Evolutionary conservation across 1,140 invertebrate species (phyloP).

Genomic region (Nebria ingens): DNA sequence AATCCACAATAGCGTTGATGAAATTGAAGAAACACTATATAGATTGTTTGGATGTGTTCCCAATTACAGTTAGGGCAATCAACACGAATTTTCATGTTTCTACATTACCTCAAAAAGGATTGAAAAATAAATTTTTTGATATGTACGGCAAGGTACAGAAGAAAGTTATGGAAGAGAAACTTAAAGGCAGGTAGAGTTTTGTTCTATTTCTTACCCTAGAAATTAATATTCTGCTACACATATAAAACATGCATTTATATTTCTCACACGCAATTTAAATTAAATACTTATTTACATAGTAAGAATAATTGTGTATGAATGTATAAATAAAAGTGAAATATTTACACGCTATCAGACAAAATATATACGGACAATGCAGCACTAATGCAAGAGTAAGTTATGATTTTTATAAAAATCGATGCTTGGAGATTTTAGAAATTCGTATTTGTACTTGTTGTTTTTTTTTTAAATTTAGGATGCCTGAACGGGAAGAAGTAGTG

Average conservation of each 20-base stretch:
- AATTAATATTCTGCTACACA: too few species aligned
- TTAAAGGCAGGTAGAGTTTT: conserved; percentile 37
- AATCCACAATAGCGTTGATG: conserved; percentile 51
- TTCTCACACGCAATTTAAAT: too few species aligned
- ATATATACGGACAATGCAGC: background rate
- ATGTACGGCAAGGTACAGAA: conserved; percentile 43
- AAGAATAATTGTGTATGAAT: too few species aligned
- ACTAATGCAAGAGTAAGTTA: background rate
- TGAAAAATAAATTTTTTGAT: conserved; percentile 44
- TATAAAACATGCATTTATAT: too few species aligned
- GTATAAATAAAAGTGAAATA: too few species aligned
- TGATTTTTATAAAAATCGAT: conserved; percentile 16
- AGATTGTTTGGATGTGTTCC: conserved; percentile 51
- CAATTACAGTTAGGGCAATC: conserved; percentile 49
- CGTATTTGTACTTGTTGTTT: background rate
- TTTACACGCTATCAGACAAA: background rate
- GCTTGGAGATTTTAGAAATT: conserved; percentile 14
- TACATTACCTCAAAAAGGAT: conserved; percentile 49
- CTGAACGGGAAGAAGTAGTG: background rate
- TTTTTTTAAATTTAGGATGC: background rate
- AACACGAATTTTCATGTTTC: conserved; percentile 39
- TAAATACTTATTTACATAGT: too few species aligned
- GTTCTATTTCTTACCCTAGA: too few species aligned
- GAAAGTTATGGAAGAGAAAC: conserved; percentile 41
- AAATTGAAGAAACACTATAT: conserved; percentile 64